phyloP scores from a whole-genome alignment of 1,140 invertebrate genomes.

The Ips typographus region DNA sequence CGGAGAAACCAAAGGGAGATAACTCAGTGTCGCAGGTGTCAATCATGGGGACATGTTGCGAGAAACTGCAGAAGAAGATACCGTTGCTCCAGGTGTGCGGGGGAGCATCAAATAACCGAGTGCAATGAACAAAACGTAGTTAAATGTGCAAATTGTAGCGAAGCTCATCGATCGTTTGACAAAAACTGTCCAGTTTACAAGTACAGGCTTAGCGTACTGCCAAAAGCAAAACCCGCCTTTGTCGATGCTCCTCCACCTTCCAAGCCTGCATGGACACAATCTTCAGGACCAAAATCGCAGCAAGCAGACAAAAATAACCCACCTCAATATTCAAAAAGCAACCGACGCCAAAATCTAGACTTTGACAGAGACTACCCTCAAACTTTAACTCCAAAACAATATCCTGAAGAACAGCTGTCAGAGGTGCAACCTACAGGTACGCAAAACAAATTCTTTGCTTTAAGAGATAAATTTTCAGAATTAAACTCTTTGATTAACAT shows the following conservation, averaged over 20 bases:
- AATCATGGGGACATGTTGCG: conserved; percentile 39
- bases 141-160: conserved; percentile 5
- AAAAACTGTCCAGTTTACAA: not conserved
- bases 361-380: not conserved
- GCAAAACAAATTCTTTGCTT: not conserved
- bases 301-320: not conserved
- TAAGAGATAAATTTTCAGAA: not conserved
- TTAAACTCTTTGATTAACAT: not conserved
- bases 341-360: not conserved
- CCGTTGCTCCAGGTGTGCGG: conserved; percentile 36
- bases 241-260: not conserved
- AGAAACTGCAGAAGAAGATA: conserved; percentile 29
- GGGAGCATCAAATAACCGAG: not conserved
- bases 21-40: conserved; percentile 43
- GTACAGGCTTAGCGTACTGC: not conserved
- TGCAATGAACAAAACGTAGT: not conserved
- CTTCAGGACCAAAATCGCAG: not conserved
- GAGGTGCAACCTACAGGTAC: not conserved
- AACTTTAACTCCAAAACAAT: not conserved
- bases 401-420: not conserved
- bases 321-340: not conserved
- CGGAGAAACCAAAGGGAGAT: conserved; percentile 21
- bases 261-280: conserved; percentile 12
- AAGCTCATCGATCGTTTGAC: conserved; percentile 11
- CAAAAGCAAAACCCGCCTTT: not conserved